These are phyloP conservation scores for Conus betulinus DNA, from an alignment of 1,140 invertebrate species.

Conservation along the genomic window DNA sequence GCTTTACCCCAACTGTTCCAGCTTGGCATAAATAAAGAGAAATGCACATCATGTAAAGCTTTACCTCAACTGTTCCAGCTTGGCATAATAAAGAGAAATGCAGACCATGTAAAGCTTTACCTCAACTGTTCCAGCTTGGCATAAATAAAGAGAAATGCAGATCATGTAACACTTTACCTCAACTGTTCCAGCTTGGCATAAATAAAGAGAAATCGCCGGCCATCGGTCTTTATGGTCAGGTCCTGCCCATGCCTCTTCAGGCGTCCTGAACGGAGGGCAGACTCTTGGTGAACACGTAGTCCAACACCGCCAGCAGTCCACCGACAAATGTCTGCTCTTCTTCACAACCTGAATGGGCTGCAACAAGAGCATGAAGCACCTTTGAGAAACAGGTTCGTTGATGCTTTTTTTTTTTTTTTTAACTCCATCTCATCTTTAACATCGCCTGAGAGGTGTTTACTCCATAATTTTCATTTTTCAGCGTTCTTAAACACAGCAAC, in stretches of 20 bases:
- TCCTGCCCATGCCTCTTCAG: constrained; percentile 47
- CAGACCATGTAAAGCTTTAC: too few relatives aligned
- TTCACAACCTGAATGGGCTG: neutral
- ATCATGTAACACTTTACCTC: constrained; percentile 36
- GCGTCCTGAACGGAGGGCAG: constrained; percentile 45
- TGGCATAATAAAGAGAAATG: too few relatives aligned
- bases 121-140: too few relatives aligned
- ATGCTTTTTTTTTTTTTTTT: too few relatives aligned
- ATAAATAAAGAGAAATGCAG: too few relatives aligned
- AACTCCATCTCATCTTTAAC: too few relatives aligned
- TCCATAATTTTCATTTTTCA: too few relatives aligned
- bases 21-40: constrained; percentile 54
- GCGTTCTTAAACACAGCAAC: too few relatives aligned
- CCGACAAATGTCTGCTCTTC: constrained; percentile 47
- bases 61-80: too few relatives aligned
- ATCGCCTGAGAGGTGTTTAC: too few relatives aligned
- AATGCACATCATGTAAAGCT: neutral
- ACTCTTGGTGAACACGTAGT: constrained; percentile 50
- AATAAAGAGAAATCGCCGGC: constrained; percentile 58
- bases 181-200: constrained; percentile 59
- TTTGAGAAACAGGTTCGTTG: too few relatives aligned
- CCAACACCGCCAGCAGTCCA: constrained; percentile 45
- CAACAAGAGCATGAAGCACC: neutral
- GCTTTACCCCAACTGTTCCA: constrained; percentile 55
- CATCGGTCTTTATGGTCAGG: constrained; percentile 57